Evolutionary conservation across 2,888 invertebrate genomes (phyloP), one percentile per base, ranked within the genome.

Genomic region (Nycteola revayana): DNA sequence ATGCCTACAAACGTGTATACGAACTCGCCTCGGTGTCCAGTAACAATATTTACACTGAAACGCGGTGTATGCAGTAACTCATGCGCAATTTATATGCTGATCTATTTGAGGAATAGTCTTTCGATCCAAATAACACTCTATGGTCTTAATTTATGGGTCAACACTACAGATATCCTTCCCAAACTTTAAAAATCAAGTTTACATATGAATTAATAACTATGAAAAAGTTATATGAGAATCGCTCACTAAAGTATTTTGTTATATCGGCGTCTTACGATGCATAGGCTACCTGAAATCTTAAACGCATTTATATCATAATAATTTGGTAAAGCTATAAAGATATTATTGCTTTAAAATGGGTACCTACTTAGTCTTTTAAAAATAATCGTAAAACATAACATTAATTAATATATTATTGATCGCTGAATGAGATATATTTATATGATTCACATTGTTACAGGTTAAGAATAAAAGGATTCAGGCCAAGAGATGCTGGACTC

Each of bases 401-500:
- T 33, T 40, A 5, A 36, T 46, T 39, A 10, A 43, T 37, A n/a
- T n/a, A 32, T 32, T 30, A 29, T 24, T 35, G 20, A 14, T 14
- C 14, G 2, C 5, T 14, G 14, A 14, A 14, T 20, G 8, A 20
- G 3, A 9, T n/a, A 18, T 7, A 2, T 11, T 7, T 21, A 9
- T 2, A 7, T 17, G 7, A 20, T 30, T 10, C 11, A 17, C 1
- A 22, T 22, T 29, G 28, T 73, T 73, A 14, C 67, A 89, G 89
- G 82, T 60, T 89, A 54, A 71, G 78, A 60, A 87, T 90, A 66
- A 85, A 75, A 51, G 67, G 72, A n/a, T 83, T 90, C 29, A 75
- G 79, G 40, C 57, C 71, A 1, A 81, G 73, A 56, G 90, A 90
- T 48, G 80, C 81, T 2, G 90, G 90, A 1, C 54, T 76, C 7